Conservation (phyloP, 2,888 invertebrate genomes). For the Microplitis manilae region DNA sequence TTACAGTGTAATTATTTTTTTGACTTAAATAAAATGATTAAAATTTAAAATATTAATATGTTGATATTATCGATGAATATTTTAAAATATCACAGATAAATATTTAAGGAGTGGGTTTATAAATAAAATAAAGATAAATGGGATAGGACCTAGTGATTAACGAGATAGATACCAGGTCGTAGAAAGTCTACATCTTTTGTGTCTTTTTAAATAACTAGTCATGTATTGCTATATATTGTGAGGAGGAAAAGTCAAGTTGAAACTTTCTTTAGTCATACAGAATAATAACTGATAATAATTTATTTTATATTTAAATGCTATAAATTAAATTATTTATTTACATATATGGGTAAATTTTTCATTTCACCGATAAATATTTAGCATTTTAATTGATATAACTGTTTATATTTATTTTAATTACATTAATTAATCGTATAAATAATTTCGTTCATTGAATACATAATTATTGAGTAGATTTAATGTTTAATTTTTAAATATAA, state of each 20-base stretch:
- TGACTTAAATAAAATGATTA: too few relatives aligned
- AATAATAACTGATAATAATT: slow-evolving; percentile 1
- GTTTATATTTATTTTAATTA: neutral
- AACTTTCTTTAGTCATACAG: neutral
- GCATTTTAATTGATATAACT: too few relatives aligned
- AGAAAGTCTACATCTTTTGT: slow-evolving; percentile 29
- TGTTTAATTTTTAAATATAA: neutral
- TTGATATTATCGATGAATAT: too few relatives aligned
- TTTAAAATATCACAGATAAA: slow-evolving; percentile 4
- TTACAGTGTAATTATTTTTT: too few relatives aligned
- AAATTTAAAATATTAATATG: neutral
- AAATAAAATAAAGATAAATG: slow-evolving; percentile 9
- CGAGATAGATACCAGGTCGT: slow-evolving; percentile 26
- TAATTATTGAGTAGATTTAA: neutral
- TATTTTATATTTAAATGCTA: neutral
- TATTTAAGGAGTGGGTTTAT: neutral
- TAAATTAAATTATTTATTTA: neutral
- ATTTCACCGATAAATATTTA: too few relatives aligned
- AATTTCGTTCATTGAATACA: neutral
- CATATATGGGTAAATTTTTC: neutral
- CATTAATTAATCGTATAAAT: too few relatives aligned
- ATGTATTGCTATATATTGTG: neutral
- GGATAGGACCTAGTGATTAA: slow-evolving; percentile 22
- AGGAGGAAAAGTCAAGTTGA: neutral
- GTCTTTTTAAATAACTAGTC: neutral